Conservation (phyloP, 2,113 vertebrate genomes). For the Bubo scandiacus region DNA sequence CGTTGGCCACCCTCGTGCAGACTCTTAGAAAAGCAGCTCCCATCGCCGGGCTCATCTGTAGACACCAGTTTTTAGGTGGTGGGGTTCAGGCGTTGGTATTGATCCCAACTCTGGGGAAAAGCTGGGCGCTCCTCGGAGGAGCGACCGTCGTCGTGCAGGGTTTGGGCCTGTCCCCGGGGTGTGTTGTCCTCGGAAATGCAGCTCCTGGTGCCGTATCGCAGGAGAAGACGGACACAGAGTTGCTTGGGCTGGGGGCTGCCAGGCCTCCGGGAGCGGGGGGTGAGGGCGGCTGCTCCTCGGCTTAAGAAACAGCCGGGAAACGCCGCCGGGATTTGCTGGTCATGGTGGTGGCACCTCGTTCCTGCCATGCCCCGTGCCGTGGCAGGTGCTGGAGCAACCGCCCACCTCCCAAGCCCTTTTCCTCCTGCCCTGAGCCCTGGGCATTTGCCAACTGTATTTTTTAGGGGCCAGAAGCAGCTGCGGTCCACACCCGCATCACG, state of each 20-base stretch:
- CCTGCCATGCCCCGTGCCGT: fast-evolving
- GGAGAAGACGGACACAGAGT: background rate
- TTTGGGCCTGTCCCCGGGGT: background rate
- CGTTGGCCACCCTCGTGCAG: fast-evolving
- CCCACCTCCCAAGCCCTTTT: background rate
- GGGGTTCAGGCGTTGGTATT: fast-evolving
- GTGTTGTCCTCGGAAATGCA: too few relatives aligned
- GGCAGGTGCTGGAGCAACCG: fast-evolving
- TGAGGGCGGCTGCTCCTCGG: background rate
- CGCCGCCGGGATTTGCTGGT: fast-evolving
- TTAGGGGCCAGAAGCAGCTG: background rate
- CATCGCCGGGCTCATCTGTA: fast-evolving
- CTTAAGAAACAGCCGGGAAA: background rate
- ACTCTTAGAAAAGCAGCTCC: background rate
- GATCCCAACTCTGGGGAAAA: fast-evolving
- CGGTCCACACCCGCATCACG: background rate
- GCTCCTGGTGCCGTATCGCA: fast-evolving
- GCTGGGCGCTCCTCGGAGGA: fast-evolving
- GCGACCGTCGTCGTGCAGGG: fast-evolving
- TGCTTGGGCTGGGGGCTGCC: background rate
- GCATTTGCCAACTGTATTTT: background rate
- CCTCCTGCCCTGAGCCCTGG: fast-evolving
- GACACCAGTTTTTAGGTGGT: fast-evolving
- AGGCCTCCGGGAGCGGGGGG: too few relatives aligned
- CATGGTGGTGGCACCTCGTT: background rate